A percentile compares a stretch with the other conserved stretches of the same genome.
Evolutionary conservation across 2,113 vertebrate species (phyloP).

Genomic region (Otis tarda): DNA sequence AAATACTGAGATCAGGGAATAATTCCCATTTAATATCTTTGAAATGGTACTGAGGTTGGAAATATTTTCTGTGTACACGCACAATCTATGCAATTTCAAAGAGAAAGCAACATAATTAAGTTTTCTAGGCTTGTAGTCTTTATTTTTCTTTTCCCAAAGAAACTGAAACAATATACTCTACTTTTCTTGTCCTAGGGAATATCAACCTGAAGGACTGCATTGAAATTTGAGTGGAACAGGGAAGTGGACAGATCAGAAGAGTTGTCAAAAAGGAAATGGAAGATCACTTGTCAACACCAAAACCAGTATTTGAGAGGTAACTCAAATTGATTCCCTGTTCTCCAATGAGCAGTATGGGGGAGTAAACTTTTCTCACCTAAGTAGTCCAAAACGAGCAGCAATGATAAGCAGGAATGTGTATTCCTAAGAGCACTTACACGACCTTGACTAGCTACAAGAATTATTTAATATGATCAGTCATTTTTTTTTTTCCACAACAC

Average conservation of each 20-base stretch:
- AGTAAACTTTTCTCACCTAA: background rate
- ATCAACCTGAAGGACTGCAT: background rate
- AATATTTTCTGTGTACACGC: background rate
- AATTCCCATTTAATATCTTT: background rate
- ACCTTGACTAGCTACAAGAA: background rate
- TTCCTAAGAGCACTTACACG: background rate
- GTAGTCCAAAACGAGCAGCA: background rate
- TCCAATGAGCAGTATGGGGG: background rate
- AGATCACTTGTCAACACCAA: background rate
- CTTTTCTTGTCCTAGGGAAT: background rate
- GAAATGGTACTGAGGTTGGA: background rate
- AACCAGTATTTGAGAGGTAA: fast-evolving
- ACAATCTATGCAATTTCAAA: background rate
- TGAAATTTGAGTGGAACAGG: background rate
- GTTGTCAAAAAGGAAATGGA: background rate
- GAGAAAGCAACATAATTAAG: background rate
- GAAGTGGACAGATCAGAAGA: background rate
- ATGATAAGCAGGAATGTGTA: background rate
- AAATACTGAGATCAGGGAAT: background rate
- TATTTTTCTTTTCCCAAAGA: background rate
- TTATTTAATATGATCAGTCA: background rate
- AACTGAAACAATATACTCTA: background rate
- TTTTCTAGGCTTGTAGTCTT: background rate
- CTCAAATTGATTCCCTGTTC: background rate
- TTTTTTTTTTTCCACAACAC: background rate